A percentile compares a stretch with the other conserved stretches of the same genome.
Evolutionary conservation across 2,797 vertebrate species (phyloP).

Genomic region (Dromococcyx pavoninus): DNA sequence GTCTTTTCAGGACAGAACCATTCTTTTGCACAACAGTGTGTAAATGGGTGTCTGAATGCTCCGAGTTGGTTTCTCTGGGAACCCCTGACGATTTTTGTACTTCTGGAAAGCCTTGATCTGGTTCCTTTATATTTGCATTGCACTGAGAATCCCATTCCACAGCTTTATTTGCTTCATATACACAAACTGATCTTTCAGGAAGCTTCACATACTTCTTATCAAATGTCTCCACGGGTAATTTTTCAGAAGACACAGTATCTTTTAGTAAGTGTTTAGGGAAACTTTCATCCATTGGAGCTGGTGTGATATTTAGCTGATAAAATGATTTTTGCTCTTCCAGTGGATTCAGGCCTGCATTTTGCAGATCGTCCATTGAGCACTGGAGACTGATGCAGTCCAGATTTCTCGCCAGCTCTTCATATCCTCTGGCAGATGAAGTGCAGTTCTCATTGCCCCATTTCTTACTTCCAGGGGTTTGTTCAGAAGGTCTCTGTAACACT

Average conservation of each 20-base stretch:
- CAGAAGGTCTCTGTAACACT: constrained; percentile 35
- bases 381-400: constrained; percentile 20
- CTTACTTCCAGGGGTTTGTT: constrained; percentile 45
- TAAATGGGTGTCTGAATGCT: neutral
- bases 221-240: neutral
- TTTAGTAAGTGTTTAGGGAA: neutral
- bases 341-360: constrained; percentile 7
- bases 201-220: neutral
- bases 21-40: neutral
- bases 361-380: constrained; percentile 61
- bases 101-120: neutral
- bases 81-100: neutral
- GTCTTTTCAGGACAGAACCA: neutral
- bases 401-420: constrained; percentile 4
- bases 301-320: constrained; percentile 59
- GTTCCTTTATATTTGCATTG: neutral
- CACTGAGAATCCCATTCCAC: neutral
- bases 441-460: neutral
- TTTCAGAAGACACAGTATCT: constrained; percentile 20
- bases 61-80: neutral
- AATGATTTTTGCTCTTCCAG: constrained; percentile 59
- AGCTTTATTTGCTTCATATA: neutral
- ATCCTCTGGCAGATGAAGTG: neutral
- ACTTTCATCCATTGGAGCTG: constrained; percentile 36
- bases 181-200: neutral